Percentiles rank a stretch among this genome's conserved stretches.
phyloP scores from a whole-genome alignment of 2,113 vertebrate genomes.

The Percopsis transmontana region DNA sequence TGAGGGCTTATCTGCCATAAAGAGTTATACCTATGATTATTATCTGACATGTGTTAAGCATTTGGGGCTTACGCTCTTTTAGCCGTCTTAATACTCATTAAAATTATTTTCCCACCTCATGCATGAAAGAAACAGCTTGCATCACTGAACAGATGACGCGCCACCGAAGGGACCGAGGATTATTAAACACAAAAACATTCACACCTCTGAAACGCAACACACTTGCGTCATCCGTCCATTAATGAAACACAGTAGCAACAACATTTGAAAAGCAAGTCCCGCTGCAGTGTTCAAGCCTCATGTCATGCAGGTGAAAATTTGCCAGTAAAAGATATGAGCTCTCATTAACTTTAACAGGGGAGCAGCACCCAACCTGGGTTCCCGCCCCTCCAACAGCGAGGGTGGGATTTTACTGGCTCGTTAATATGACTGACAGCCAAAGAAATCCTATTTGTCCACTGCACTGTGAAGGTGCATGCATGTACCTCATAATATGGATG shows the following conservation, averaged over 20 bases:
- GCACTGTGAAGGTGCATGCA: slow-evolving; percentile 27
- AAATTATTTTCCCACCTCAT: slow-evolving; percentile 29
- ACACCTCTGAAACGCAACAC: slow-evolving; percentile 51
- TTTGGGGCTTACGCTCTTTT: slow-evolving; percentile 18
- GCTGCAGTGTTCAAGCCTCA: slow-evolving; percentile 24
- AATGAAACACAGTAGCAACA: slow-evolving; percentile 49
- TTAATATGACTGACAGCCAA: slow-evolving; percentile 61
- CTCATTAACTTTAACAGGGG: slow-evolving; percentile 63
- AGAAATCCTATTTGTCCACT: slow-evolving; percentile 32
- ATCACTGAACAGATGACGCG: slow-evolving; percentile 54
- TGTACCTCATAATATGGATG: slow-evolving; percentile 48
- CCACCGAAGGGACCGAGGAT: slow-evolving; percentile 51
- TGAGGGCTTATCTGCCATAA: slow-evolving; percentile 8
- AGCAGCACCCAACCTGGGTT: slow-evolving; percentile 41
- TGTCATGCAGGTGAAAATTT: slow-evolving; percentile 66
- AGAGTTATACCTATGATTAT: slow-evolving; percentile 8
- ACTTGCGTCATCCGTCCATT: slow-evolving; percentile 59
- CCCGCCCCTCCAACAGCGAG: slow-evolving; percentile 54
- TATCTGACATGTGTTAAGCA: slow-evolving; percentile 28
- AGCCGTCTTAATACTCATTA: neutral
- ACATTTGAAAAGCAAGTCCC: slow-evolving; percentile 30
- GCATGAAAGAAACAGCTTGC: slow-evolving; percentile 53
- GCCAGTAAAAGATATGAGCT: slow-evolving; percentile 68
- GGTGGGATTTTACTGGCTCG: slow-evolving; percentile 58
- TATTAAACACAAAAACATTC: slow-evolving; percentile 54